Base-by-base conservation (phyloP, 1,140 invertebrate genomes). In the Acromyrmex echinatior region DNA sequence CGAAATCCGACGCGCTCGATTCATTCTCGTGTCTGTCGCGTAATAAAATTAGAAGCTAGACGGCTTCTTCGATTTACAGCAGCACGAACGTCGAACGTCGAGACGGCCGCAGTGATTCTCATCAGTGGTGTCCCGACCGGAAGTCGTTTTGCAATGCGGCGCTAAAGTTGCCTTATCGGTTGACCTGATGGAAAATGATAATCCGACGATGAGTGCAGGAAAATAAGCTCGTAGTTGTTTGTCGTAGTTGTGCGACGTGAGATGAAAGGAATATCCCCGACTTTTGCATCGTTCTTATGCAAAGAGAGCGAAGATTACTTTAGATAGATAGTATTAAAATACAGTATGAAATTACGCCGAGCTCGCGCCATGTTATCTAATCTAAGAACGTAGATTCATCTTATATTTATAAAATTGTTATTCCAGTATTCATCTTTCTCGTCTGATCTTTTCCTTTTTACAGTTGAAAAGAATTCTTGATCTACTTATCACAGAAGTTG, bases 1-100 rank as follows among this genome's bases (percentile, higher is more conserved):
- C 25, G 25, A 60, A 21, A 82, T 81, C 14, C 65, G 21, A 12
- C n/a, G 16, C 35, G 58, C 16, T 9, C 53, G 39, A 73, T 74
- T 82, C 70, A 49, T 51, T 51, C 39, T 28, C 68, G 39, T 62
- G 66, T 74, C 68, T 74, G 68, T 60, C 68, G 80, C 12, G 70
- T 25, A 76, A 84, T 84, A 84, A 84, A 84, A 84, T 84, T 84
- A 84, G 80, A 76, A 84, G 70, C 56, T 56, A 63, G 70, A 84
- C 80, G 56, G 35, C 53, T 60, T 21, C 39, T 74, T 82, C 68
- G 68, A 76, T 84, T 84, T 63, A 76, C 80, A 62, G 56, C 70
- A 51, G 70, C 39, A 21, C 68, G 12, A 18, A 18, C 28, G 63
- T 80, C 62, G 76, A 79, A 65, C 21, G 18, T 35, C 56, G 56